Conservation (phyloP, 1,140 invertebrate genomes). For the Penaeus vannamei region DNA sequence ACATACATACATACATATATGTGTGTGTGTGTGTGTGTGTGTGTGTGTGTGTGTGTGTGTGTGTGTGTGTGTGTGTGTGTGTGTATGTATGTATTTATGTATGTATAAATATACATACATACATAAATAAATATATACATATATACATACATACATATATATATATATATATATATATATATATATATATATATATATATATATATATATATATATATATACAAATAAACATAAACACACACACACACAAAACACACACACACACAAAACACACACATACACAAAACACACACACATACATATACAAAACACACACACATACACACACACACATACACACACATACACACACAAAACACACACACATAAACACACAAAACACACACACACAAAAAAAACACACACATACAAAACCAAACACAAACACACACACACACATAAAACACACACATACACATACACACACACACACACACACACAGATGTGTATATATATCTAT, state of each 20-base stretch:
- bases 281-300: not conserved
- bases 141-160: too few relatives aligned
- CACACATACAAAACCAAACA: too few relatives aligned
- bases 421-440: too few relatives aligned
- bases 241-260: not conserved
- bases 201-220: conserved; percentile 1
- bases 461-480: too few relatives aligned
- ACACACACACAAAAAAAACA: too few relatives aligned
- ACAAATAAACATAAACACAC: not conserved
- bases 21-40: too few relatives aligned
- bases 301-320: not conserved
- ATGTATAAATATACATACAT: not conserved
- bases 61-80: too few relatives aligned
- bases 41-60: too few relatives aligned
- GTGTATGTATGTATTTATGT: not conserved
- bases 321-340: not conserved
- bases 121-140: not conserved
- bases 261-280: not conserved
- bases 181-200: not conserved
- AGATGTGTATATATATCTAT: too few relatives aligned
- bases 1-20: too few relatives aligned
- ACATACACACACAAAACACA: not conserved
- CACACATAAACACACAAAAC: too few relatives aligned
- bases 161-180: not conserved
- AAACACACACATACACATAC: too few relatives aligned